Evolutionary conservation across 2,888 invertebrate genomes (phyloP).

Genomic region (Unio delphinus): DNA sequence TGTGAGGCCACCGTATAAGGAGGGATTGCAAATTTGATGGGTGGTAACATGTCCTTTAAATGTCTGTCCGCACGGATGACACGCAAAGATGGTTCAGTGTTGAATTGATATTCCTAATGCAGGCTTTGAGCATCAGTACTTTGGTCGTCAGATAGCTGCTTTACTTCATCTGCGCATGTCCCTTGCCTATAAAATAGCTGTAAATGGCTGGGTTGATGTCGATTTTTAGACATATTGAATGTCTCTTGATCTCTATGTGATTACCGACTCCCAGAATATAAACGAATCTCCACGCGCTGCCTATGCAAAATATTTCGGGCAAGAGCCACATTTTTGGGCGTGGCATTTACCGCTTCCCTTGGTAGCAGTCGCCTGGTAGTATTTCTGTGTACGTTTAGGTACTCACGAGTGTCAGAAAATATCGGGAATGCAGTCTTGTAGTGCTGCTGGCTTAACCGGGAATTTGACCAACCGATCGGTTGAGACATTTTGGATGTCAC

Average conservation of each 20-base stretch:
- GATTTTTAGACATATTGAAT: constrained; percentile 28
- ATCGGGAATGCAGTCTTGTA: constrained; percentile 40
- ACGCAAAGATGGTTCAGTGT: constrained; percentile 33
- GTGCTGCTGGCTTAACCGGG: constrained; percentile 32
- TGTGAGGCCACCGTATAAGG: constrained; percentile 28
- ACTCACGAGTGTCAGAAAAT: constrained; percentile 37
- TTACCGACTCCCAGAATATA: constrained; percentile 33
- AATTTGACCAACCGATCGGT: constrained; percentile 47
- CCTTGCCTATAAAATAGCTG: constrained; percentile 22
- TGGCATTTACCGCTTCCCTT: constrained; percentile 29
- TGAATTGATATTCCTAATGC: constrained; percentile 23
- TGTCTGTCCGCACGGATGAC: constrained; percentile 4
- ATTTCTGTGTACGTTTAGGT: constrained; percentile 37
- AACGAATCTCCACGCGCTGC: constrained; percentile 27
- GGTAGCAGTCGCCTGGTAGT: constrained; percentile 37
- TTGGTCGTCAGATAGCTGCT: constrained; percentile 6
- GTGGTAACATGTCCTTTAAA: constrained; percentile 5
- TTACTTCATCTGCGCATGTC: constrained; percentile 27
- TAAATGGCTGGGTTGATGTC: constrained; percentile 13
- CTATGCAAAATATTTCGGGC: constrained; percentile 42
- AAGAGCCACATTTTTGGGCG: constrained; percentile 32
- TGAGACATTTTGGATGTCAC: constrained; percentile 16
- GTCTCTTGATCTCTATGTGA: constrained; percentile 31
- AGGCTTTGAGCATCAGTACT: constrained; percentile 22
- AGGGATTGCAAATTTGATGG: constrained; percentile 22